Percentiles rank a stretch among this genome's conserved stretches.
These are phyloP conservation scores for Pogona vitticeps DNA, from an alignment of 2,113 vertebrate species.

Conservation along the genomic window DNA sequence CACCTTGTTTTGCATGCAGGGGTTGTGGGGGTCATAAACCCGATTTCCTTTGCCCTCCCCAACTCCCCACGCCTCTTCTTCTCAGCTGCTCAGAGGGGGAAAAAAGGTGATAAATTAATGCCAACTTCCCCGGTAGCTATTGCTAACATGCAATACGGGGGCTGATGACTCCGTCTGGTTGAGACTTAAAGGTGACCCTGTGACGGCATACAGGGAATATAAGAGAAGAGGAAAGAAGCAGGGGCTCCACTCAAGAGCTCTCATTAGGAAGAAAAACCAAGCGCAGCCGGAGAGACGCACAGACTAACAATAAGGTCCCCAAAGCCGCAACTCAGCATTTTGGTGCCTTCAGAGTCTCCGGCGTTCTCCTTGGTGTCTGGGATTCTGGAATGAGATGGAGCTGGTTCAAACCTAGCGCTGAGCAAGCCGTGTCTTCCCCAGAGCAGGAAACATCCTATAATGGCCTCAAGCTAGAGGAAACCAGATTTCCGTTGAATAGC, in stretches of 20 bases:
- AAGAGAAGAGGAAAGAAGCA: background rate
- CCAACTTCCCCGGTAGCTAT: slow-evolving; percentile 37
- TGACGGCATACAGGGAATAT: background rate
- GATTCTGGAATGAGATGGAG: background rate
- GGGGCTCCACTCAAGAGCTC: background rate
- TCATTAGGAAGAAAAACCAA: background rate
- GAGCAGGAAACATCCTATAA: too few species aligned
- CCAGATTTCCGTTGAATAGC: too few species aligned
- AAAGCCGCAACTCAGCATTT: background rate
- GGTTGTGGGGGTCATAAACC: slow-evolving; percentile 53
- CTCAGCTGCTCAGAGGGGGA: slow-evolving; percentile 40
- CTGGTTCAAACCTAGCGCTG: too few species aligned
- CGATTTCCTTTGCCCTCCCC: background rate
- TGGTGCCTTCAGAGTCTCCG: slow-evolving; percentile 21
- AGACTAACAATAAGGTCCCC: background rate
- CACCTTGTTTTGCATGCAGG: slow-evolving; percentile 59
- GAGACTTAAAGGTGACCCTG: slow-evolving; percentile 41
- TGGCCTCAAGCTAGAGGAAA: too few species aligned
- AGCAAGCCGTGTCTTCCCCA: too few species aligned
- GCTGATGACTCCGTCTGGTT: background rate
- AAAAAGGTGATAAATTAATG: slow-evolving; percentile 58
- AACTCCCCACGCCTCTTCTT: slow-evolving; percentile 30
- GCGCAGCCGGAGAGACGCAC: fast-evolving
- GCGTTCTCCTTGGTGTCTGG: fast-evolving
- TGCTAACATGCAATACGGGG: background rate